A percentile compares a stretch with the other conserved stretches of the same genome.
Evolutionary conservation across 2,113 vertebrate species (phyloP).

Genomic region (Psammodynastes pulverulentus): DNA sequence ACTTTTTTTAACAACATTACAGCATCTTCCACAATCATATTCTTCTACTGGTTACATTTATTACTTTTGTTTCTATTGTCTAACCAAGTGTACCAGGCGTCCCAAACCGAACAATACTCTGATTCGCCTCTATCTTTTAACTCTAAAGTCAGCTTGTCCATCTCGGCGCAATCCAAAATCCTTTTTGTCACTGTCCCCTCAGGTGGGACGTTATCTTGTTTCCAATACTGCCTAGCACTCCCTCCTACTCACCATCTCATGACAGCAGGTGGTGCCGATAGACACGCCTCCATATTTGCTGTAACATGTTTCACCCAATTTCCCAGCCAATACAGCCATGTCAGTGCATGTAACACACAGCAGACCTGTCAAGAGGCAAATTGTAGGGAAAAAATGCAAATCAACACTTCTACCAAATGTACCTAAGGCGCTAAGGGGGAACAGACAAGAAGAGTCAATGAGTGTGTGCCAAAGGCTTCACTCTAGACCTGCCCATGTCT

Average conservation of each 20-base stretch:
- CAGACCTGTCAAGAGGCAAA: slow-evolving; percentile 70
- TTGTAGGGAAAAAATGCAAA: neutral
- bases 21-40: too few relatives aligned
- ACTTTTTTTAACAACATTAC: too few relatives aligned
- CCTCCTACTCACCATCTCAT: slow-evolving; percentile 84
- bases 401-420: neutral
- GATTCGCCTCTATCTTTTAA: too few relatives aligned
- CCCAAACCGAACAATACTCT: too few relatives aligned
- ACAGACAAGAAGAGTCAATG: neutral
- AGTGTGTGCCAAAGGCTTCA: neutral
- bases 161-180: too few relatives aligned
- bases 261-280: slow-evolving; percentile 88
- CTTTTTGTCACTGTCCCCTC: too few relatives aligned
- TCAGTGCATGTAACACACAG: slow-evolving; percentile 91
- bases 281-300: slow-evolving; percentile 90
- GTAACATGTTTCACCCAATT: slow-evolving; percentile 88
- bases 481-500: too few relatives aligned
- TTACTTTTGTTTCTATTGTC: too few relatives aligned
- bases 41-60: too few relatives aligned
- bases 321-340: slow-evolving; percentile 91
- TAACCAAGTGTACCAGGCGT: too few relatives aligned
- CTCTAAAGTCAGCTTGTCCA: too few relatives aligned
- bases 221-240: rapidly evolving
- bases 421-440: neutral
- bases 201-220: too few relatives aligned